Conservation (phyloP, 2,113 vertebrate genomes). For the Alouatta palliata region DNA sequence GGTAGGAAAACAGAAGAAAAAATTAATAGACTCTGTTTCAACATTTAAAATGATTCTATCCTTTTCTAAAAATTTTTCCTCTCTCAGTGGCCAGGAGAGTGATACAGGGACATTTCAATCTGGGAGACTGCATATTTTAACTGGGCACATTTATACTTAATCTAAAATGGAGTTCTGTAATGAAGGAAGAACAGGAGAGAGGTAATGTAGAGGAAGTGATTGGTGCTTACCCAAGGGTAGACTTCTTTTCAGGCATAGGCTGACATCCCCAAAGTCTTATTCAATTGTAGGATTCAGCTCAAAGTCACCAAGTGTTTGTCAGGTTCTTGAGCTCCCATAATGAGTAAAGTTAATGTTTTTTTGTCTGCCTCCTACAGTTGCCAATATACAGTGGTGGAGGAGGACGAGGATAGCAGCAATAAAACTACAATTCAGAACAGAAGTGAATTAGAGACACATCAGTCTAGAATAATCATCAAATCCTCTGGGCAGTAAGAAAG, state of each 20-base stretch:
- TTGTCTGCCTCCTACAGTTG: neutral
- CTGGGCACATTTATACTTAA: neutral
- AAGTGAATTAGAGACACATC: neutral
- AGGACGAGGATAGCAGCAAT: neutral
- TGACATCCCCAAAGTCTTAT: neutral
- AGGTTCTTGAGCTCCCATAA: neutral
- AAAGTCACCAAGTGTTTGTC: neutral
- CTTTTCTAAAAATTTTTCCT: neutral
- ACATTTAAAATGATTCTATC: neutral
- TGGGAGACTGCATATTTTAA: neutral
- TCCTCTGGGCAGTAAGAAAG: neutral
- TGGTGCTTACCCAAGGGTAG: neutral
- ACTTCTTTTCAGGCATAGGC: neutral
- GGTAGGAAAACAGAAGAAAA: neutral
- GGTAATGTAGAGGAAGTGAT: neutral
- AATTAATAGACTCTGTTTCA: neutral
- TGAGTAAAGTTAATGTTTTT: neutral
- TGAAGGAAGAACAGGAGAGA: neutral
- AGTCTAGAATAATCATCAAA: neutral
- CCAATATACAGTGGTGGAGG: neutral
- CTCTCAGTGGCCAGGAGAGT: neutral
- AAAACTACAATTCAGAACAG: neutral
- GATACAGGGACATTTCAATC: neutral
- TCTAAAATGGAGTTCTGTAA: neutral
- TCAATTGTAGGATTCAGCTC: neutral